phyloP scores from a whole-genome alignment of 2,888 invertebrate genomes.

The Drosophila subsilvestris region DNA sequence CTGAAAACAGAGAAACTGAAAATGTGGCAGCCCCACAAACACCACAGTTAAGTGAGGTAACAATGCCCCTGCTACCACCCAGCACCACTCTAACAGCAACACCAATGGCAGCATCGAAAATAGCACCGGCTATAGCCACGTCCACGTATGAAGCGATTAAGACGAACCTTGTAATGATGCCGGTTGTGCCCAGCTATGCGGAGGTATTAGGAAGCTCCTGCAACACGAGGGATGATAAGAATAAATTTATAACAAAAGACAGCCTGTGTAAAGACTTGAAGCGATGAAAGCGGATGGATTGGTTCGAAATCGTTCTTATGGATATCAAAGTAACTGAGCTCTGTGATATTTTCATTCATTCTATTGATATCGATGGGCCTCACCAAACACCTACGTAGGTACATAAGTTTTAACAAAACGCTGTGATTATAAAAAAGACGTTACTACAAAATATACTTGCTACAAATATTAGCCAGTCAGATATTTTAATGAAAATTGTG shows the following conservation, averaged over 20 bases:
- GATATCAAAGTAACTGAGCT: slow-evolving; percentile 55
- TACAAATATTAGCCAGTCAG: slow-evolving; percentile 25
- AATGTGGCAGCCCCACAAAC: slow-evolving; percentile 39
- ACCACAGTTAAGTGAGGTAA: slow-evolving; percentile 37
- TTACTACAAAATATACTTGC: slow-evolving; percentile 48
- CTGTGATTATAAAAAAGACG: slow-evolving; percentile 64
- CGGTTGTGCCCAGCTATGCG: slow-evolving; percentile 71
- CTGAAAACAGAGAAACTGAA: slow-evolving; percentile 27
- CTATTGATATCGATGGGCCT: slow-evolving; percentile 12
- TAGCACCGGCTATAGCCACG: slow-evolving; percentile 35
- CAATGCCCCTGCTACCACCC: slow-evolving; percentile 37
- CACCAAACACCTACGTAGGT: slow-evolving; percentile 5
- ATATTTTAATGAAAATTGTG: slow-evolving; percentile 38
- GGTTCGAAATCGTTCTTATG: slow-evolving; percentile 7
- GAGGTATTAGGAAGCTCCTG: slow-evolving; percentile 66
- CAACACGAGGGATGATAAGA: slow-evolving; percentile 68
- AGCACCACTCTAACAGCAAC: slow-evolving; percentile 18
- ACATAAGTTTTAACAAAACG: slow-evolving; percentile 57
- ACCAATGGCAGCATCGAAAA: slow-evolving; percentile 25
- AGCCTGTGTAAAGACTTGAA: slow-evolving; percentile 45
- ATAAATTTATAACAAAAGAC: slow-evolving; percentile 48
- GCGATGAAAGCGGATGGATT: slow-evolving; percentile 55
- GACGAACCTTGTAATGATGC: slow-evolving; percentile 56
- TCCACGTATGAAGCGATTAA: slow-evolving; percentile 65
- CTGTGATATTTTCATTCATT: slow-evolving; percentile 65